Conservation (phyloP, 64 coral and sea anemone species). For the Orbicella faveolata region DNA sequence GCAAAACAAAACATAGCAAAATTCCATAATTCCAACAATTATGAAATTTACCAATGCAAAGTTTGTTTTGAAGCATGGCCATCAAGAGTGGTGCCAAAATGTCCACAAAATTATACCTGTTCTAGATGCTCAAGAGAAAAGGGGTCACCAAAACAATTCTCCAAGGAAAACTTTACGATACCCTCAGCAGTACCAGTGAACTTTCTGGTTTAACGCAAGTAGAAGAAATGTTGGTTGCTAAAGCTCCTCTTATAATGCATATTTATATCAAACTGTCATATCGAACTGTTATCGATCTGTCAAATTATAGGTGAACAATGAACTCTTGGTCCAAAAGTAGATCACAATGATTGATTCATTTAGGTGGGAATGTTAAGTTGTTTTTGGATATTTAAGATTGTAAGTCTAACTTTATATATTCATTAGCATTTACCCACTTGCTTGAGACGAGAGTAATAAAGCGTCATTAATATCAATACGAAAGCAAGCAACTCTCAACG, state of each 20-base stretch:
- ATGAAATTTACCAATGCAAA: constrained; percentile 47
- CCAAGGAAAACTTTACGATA: constrained; percentile 49
- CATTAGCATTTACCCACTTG: no score
- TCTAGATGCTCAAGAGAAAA: constrained; percentile 30
- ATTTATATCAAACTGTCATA: constrained; percentile 43
- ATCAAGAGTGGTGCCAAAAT: constrained; percentile 1
- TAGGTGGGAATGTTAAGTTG: no score
- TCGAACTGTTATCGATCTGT: no score
- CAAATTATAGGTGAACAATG: no score
- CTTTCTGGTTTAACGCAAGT: constrained; percentile 36
- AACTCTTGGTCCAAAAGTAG: no score
- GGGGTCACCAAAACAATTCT: constrained; percentile 34
- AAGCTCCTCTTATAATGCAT: constrained; percentile 40
- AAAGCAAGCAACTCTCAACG: no score
- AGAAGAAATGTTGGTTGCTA: constrained; percentile 14
- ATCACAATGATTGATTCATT: no score
- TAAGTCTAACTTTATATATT: no score
- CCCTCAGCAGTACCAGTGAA: constrained; percentile 43
- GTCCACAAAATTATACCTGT: constrained; percentile 36
- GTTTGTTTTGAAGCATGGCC: constrained; percentile 56
- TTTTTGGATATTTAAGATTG: no score
- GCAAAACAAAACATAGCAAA: constrained; percentile 40
- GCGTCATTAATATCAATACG: no score
- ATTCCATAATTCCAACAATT: constrained; percentile 54
- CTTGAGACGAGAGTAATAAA: no score